Evolutionary conservation across 2,113 vertebrate genomes (phyloP).

Genomic region (Todiramphus chloris): DNA sequence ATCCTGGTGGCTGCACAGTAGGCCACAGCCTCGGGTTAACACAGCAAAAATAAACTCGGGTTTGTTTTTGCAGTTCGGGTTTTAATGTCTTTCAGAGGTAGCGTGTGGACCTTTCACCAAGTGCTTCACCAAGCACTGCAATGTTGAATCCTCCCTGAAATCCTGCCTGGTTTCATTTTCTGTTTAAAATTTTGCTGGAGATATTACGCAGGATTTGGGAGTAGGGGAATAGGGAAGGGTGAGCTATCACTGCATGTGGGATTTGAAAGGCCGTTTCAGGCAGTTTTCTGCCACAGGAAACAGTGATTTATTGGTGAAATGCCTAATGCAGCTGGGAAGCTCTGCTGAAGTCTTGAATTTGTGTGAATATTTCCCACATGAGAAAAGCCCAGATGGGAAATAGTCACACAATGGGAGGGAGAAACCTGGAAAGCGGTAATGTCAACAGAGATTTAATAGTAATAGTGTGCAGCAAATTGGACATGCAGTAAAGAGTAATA

Average conservation of each 20-base stretch:
- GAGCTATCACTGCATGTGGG: conserved; percentile 16
- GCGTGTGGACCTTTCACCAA: neutral
- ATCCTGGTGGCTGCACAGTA: neutral
- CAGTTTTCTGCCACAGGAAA: conserved; percentile 51
- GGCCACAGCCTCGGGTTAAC: neutral
- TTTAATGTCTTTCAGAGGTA: neutral
- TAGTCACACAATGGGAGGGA: conserved; percentile 41
- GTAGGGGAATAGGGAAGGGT: conserved; percentile 10
- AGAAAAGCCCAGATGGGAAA: conserved; percentile 62
- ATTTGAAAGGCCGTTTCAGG: conserved; percentile 1
- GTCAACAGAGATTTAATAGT: conserved; percentile 56
- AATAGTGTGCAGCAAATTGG: conserved; percentile 37
- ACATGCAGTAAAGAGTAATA: conserved; percentile 1
- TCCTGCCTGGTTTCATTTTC: neutral
- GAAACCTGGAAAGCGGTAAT: conserved; percentile 50
- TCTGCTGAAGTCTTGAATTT: conserved; percentile 41
- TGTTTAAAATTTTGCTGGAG: conserved; percentile 28
- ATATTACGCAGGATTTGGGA: conserved; percentile 38
- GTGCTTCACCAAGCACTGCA: neutral
- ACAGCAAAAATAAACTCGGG: conserved; percentile 3
- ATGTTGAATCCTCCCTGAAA: neutral
- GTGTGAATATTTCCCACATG: conserved; percentile 59
- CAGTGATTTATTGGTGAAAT: conserved; percentile 61
- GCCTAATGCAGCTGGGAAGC: conserved; percentile 53
- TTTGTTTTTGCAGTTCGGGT: neutral